These are phyloP conservation scores for Taxidea taxus DNA, from an alignment of 2,113 vertebrate species.

Conservation along the genomic window DNA sequence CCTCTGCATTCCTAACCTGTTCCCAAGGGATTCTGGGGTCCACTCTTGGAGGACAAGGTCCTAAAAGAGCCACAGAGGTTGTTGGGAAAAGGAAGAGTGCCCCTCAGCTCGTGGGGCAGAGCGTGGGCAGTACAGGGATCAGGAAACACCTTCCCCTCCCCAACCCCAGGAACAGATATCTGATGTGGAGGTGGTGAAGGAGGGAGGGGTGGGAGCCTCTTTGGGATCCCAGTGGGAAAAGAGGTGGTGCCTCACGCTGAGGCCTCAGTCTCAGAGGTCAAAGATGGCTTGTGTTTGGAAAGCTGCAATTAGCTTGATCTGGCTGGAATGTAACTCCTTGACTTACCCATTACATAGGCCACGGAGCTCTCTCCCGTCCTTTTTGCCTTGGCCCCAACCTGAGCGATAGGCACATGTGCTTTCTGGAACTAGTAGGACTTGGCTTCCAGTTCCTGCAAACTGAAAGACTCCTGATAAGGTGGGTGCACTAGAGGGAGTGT, in stretches of 20 bases:
- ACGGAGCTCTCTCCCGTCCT: not conserved
- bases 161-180: not conserved
- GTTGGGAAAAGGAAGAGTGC: not conserved
- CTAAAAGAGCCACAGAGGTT: not conserved
- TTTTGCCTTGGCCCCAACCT: not conserved
- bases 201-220: not conserved
- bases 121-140: not conserved
- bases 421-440: not conserved
- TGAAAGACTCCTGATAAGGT: not conserved
- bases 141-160: not conserved
- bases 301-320: not conserved
- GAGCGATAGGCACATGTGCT: not conserved
- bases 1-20: not conserved
- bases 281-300: not conserved
- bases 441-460: not conserved
- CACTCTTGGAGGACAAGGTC: not conserved
- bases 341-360: not conserved
- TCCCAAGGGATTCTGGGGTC: not conserved
- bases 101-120: fast-evolving
- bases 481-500: not conserved
- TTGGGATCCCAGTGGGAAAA: not conserved
- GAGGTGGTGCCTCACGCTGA: not conserved
- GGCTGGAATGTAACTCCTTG: too few species aligned
- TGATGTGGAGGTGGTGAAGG: not conserved
- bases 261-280: not conserved